phyloP scores from a whole-genome alignment of 92 coral and sea anemone genomes.

The Actinernus sp. region DNA sequence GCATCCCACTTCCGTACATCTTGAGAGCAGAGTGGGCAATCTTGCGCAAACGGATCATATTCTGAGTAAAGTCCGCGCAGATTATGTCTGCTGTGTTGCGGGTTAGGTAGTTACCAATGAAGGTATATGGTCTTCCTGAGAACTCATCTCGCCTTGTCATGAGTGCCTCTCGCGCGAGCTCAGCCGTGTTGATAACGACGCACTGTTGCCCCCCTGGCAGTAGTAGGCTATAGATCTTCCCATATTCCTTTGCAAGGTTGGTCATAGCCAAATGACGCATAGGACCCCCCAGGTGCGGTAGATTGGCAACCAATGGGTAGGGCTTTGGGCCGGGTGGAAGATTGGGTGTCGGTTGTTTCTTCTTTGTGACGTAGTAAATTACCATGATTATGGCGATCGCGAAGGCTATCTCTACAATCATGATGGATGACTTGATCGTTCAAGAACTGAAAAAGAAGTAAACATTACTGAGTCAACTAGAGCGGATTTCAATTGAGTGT shows the following conservation, averaged over 20 bases:
- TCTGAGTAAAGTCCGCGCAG: conserved; percentile 73
- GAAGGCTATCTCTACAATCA: not conserved
- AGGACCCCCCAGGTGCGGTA: conserved; percentile 40
- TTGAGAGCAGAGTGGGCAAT: conserved; percentile 81
- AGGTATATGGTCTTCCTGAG: conserved; percentile 70
- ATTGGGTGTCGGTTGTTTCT: not conserved
- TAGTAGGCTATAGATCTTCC: conserved; percentile 62
- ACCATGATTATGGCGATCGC: not conserved
- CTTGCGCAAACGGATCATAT: conserved; percentile 67
- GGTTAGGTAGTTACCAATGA: conserved; percentile 50
- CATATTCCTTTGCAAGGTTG: conserved; percentile 59
- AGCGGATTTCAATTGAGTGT: no score
- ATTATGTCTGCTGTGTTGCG: conserved; percentile 62
- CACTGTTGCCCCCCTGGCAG: conserved; percentile 67
- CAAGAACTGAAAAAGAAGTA: no score
- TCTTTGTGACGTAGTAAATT: not conserved
- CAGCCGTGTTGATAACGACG: conserved; percentile 61
- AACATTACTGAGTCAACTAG: no score
- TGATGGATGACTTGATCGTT: no score
- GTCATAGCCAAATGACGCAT: conserved; percentile 56
- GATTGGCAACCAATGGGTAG: conserved; percentile 70
- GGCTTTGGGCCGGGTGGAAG: conserved; percentile 74
- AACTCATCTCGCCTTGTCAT: conserved; percentile 64
- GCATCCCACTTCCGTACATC: conserved; percentile 60
- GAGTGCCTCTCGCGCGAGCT: conserved; percentile 71